phyloP scores from a whole-genome alignment of 2,113 vertebrate genomes.

The Nyctereutes procyonoides region DNA sequence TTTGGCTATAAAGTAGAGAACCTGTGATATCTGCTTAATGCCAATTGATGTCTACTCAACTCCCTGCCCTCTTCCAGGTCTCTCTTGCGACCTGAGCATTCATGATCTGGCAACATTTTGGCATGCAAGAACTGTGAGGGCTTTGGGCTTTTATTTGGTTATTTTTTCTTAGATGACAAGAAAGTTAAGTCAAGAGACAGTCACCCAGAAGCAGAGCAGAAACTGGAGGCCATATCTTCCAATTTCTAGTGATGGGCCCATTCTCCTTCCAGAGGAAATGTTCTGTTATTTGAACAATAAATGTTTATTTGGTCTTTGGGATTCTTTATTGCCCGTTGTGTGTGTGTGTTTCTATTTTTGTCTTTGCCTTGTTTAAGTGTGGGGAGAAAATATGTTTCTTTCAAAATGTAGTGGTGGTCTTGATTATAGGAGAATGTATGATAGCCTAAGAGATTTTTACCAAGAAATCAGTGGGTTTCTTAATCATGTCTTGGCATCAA shows the following conservation, averaged over 20 bases:
- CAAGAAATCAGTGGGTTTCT: slow-evolving; percentile 31
- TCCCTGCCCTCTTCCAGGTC: background rate
- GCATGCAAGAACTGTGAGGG: background rate
- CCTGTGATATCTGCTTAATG: background rate
- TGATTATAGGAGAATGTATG: background rate
- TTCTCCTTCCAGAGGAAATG: background rate
- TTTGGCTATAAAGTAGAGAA: background rate
- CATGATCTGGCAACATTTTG: no score
- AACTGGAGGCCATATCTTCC: background rate
- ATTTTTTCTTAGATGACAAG: background rate
- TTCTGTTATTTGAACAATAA: slow-evolving; percentile 16
- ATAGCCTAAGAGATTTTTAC: background rate
- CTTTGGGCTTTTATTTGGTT: background rate
- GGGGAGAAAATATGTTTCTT: background rate
- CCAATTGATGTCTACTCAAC: background rate
- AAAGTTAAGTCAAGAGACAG: background rate
- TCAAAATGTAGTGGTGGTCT: background rate
- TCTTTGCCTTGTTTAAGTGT: background rate
- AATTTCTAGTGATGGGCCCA: background rate
- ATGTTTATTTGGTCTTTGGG: background rate
- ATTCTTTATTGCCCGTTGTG: background rate
- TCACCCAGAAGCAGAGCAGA: background rate
- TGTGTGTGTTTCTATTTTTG: background rate
- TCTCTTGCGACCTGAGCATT: background rate
- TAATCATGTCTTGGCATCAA: background rate